Percentiles rank a stretch among this genome's conserved stretches.
Conservation (phyloP, 2,113 vertebrate genomes). For the Xyrauchen texanus region DNA sequence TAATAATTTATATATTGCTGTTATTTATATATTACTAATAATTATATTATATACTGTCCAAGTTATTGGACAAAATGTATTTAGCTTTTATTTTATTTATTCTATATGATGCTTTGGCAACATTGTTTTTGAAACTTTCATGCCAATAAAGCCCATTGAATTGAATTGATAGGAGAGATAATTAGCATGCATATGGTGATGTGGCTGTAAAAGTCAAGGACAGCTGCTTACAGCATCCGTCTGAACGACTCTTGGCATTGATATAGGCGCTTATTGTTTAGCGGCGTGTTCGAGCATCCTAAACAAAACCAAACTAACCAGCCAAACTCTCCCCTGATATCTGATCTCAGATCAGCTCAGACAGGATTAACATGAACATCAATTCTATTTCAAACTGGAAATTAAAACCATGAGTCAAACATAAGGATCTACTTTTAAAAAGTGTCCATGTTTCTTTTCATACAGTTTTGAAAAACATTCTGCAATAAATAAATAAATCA, state of each 20-base stretch:
- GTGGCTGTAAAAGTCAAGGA: slow-evolving; percentile 20
- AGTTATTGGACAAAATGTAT: too few relatives aligned
- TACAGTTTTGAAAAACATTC: too few relatives aligned
- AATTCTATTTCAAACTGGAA: not conserved
- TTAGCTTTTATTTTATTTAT: too few relatives aligned
- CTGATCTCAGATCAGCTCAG: slow-evolving; percentile 17
- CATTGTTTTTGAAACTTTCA: too few relatives aligned
- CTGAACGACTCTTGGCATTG: not conserved
- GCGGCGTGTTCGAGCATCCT: too few relatives aligned
- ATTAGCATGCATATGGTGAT: not conserved
- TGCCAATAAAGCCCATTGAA: too few relatives aligned
- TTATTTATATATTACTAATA: too few relatives aligned
- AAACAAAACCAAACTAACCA: not conserved
- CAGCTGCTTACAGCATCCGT: not conserved
- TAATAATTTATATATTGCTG: too few relatives aligned
- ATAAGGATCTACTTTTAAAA: not conserved
- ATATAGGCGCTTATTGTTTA: not conserved
- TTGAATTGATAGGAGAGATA: not conserved
- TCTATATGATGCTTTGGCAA: too few relatives aligned
- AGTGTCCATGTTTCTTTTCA: too few relatives aligned
- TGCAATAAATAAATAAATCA: too few relatives aligned
- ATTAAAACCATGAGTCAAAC: not conserved
- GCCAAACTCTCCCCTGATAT: not conserved
- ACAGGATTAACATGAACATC: not conserved
- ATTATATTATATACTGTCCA: too few relatives aligned